phyloP scores from a whole-genome alignment of 1,140 invertebrate genomes.

The Wasmannia auropunctata region DNA sequence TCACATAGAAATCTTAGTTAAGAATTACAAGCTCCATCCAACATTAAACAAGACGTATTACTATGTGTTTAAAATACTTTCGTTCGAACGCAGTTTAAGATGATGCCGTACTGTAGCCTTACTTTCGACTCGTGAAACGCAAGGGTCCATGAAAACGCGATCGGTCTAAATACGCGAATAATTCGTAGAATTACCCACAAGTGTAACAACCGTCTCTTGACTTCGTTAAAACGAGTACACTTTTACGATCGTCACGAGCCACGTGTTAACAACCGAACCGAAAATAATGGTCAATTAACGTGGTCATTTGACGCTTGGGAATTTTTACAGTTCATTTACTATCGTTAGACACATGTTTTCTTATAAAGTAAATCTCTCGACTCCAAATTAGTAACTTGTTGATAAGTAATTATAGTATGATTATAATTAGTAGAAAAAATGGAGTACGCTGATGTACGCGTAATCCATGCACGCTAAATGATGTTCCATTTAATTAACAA shows the following conservation, averaged over 20 bases:
- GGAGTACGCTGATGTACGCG: too few species aligned
- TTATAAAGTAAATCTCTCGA: not conserved
- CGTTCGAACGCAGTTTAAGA: not conserved
- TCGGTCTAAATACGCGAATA: constrained; percentile 15
- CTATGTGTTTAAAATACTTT: not conserved
- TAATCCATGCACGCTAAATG: not conserved
- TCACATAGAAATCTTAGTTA: not conserved
- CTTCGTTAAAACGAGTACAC: not conserved
- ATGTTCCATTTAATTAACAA: not conserved
- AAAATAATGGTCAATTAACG: not conserved
- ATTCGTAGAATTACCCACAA: constrained; percentile 22
- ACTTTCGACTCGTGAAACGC: not conserved
- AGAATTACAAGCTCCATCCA: not conserved
- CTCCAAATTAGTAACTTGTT: not conserved
- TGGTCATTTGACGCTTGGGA: not conserved
- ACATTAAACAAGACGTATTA: not conserved
- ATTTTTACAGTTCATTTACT: constrained; percentile 4
- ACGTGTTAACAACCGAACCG: constrained; percentile 35
- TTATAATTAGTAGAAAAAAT: not conserved
- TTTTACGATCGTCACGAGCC: constrained; percentile 25
- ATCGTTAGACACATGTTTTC: not conserved
- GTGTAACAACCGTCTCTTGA: not conserved
- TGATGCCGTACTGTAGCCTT: not conserved
- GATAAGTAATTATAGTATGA: not conserved
- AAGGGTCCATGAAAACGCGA: constrained; percentile 6